Percentiles rank a stretch among this genome's conserved stretches.
phyloP scores from a whole-genome alignment of 2,113 vertebrate species.

The Polyodon spathula region DNA sequence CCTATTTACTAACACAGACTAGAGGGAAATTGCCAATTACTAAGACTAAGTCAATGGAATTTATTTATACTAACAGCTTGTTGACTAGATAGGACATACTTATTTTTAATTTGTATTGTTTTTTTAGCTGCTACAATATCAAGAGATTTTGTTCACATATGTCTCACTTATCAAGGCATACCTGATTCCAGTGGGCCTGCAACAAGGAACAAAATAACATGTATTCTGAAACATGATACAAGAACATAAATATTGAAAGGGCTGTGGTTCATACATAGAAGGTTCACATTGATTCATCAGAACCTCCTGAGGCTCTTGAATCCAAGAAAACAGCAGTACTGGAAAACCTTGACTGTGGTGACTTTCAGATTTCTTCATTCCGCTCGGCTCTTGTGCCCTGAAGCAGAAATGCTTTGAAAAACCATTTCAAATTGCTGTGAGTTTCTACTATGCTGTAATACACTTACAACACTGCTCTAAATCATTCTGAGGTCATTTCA shows the following conservation, averaged over 20 bases:
- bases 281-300: conserved; percentile 38
- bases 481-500: neutral
- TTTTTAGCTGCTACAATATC: conserved; percentile 29
- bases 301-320: conserved; percentile 29
- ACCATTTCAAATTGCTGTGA: neutral
- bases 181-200: conserved; percentile 20
- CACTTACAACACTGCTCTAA: neutral
- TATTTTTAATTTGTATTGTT: conserved; percentile 11
- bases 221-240: conserved; percentile 19
- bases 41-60: conserved; percentile 43
- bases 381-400: neutral
- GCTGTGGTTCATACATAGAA: conserved; percentile 36
- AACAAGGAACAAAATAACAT: conserved; percentile 22
- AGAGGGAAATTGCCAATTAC: conserved; percentile 29
- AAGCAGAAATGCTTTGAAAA: conserved; percentile 9
- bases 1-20: conserved; percentile 1
- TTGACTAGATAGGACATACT: conserved; percentile 36
- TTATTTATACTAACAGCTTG: conserved; percentile 39
- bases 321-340: conserved; percentile 27
- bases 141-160: neutral
- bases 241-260: conserved; percentile 27
- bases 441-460: neutral
- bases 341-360: conserved; percentile 16
- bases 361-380: neutral
- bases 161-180: conserved; percentile 19